Base-by-base conservation (phyloP, 2,888 invertebrate species). In the Nymphalis polychloros region DNA sequence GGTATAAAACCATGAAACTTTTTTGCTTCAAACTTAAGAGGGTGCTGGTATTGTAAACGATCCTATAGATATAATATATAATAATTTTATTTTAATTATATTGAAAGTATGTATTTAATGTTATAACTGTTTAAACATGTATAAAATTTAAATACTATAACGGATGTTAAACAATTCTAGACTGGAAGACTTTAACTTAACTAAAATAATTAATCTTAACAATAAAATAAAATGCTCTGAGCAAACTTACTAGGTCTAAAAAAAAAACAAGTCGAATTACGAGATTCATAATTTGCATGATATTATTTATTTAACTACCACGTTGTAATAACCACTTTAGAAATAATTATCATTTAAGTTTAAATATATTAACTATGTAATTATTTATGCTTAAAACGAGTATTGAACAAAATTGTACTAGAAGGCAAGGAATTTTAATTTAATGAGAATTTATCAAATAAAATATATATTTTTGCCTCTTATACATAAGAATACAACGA, bases 351-450 rank as follows among this genome's bases (percentile, higher is more conserved):
- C 19, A 59, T 19, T 17, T 19, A 16, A 59, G 27, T 27, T 17
- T 47, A 60, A 23, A 48, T 20, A 48, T 60, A 60, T 7, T n/a
- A 19, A 16, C 48, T 27, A 47, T 41, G 59, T 46, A 48, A 23
- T 27, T 55, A 48, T 27, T 47, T 48, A 17, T 59, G 20, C 50
- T 53, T 31, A 60, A 19, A 52, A 68, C 41, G 68, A 68, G 64
- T 68, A 61, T 68, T 57, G 31, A n/a, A n/a, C 27, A 55, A 27
- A 48, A 61, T 68, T 68, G 68, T 64, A 68, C 68, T 68, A 47
- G 59, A 61, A 35, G 57, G 61, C 64, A 68, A 64, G 64, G 41
- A 16, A 61, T 55, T 41, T n/a, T 46, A 31, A 62, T 19, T 19
- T n/a, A 52, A 50, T 20, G 13, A 19, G 10, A 10, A 50, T 50